Conservation (phyloP, 2,797 vertebrate genomes). For the Hozukius guyotensis region DNA sequence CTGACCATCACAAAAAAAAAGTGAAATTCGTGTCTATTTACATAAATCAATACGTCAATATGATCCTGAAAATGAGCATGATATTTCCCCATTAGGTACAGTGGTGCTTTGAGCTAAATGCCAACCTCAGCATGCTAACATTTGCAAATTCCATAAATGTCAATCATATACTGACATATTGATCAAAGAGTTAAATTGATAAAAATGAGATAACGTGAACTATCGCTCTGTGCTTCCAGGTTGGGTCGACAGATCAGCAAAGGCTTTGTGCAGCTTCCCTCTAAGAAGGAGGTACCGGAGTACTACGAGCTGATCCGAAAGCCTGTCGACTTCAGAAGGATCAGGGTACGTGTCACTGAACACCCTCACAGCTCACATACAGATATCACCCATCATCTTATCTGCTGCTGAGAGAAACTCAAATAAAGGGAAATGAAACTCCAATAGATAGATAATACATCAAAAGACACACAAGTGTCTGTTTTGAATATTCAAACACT, state of each 20-base stretch:
- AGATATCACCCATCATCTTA: not conserved
- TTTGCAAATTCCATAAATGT: not conserved
- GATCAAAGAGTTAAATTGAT: not conserved
- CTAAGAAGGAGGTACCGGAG: conserved; percentile 96
- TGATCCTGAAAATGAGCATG: not conserved
- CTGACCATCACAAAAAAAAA: too few species aligned
- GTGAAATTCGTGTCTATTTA: too few species aligned
- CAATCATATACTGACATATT: not conserved
- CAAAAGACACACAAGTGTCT: not conserved
- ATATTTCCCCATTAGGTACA: not conserved
- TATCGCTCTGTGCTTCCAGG: conserved; percentile 79
- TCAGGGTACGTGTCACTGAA: conserved; percentile 86
- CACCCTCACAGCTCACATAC: not conserved
- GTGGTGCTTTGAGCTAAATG: not conserved
- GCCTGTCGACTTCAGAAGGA: conserved; percentile 98
- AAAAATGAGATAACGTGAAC: not conserved
- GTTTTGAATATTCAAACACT: not conserved
- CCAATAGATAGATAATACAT: not conserved
- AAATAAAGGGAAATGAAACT: not conserved
- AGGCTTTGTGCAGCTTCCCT: conserved; percentile 98
- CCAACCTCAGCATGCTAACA: not conserved
- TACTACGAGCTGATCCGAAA: conserved; percentile 99
- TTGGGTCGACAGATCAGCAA: conserved; percentile 97
- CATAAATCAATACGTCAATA: too few species aligned
- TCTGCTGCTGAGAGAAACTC: not conserved